Evolutionary conservation across 2,888 invertebrate species (phyloP).

Genomic region (Cheilosia urbana): DNA sequence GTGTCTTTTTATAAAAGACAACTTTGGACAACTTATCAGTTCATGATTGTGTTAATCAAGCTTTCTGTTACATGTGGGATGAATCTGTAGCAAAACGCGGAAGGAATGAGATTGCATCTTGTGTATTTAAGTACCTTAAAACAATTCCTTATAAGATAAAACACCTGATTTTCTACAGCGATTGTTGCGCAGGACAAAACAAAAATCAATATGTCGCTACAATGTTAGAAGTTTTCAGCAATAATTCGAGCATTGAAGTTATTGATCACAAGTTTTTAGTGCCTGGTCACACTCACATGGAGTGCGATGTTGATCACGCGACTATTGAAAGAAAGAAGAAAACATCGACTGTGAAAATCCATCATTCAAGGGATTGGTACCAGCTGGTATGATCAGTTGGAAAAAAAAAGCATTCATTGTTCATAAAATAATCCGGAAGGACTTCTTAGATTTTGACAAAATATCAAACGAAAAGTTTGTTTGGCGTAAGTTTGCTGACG

Average conservation of each 20-base stretch:
- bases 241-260: not conserved
- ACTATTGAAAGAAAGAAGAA: constrained; percentile 18
- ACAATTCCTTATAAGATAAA: constrained; percentile 22
- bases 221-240: constrained; percentile 42
- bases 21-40: constrained; percentile 13
- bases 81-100: constrained; percentile 56
- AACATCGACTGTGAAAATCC: constrained; percentile 2
- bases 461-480: too few relatives aligned
- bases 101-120: constrained; percentile 68
- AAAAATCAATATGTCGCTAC: constrained; percentile 57
- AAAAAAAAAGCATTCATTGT: too few relatives aligned
- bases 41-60: constrained; percentile 56
- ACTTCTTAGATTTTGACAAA: too few relatives aligned
- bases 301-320: constrained; percentile 2
- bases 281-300: not conserved
- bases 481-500: too few relatives aligned
- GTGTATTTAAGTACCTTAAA: constrained; percentile 26
- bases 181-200: constrained; percentile 53
- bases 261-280: constrained; percentile 17
- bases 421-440: too few relatives aligned
- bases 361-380: too few relatives aligned
- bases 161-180: constrained; percentile 64
- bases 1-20: too few relatives aligned
- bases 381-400: too few relatives aligned
- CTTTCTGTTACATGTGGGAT: constrained; percentile 72